phyloP scores from a whole-genome alignment of 1,140 invertebrate species.

The Telenomus remus region DNA sequence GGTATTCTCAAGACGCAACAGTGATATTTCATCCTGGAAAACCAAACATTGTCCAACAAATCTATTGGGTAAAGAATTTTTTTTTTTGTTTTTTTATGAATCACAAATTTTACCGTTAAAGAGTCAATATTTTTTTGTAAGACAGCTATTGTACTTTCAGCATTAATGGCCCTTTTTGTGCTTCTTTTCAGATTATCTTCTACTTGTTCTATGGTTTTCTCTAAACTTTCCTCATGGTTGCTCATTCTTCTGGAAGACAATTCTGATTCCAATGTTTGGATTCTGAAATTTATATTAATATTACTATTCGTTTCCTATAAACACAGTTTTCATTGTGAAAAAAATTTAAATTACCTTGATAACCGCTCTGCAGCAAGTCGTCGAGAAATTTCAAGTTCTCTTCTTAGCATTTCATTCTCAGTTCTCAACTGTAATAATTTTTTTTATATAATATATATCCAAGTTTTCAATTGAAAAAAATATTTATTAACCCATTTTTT shows the following conservation, averaged over 20 bases:
- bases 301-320: too few species aligned
- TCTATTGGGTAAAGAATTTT: too few species aligned
- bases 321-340: too few species aligned
- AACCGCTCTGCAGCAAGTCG: slow-evolving; percentile 76
- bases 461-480: too few species aligned
- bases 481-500: too few species aligned
- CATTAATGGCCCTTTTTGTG: slow-evolving; percentile 75
- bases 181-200: slow-evolving; percentile 78
- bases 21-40: slow-evolving; percentile 72
- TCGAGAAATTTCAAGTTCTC: slow-evolving; percentile 76
- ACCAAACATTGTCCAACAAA: not conserved
- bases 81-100: not conserved
- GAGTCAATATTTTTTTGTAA: slow-evolving; percentile 78
- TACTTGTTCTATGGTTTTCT: slow-evolving; percentile 78
- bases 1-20: slow-evolving; percentile 71
- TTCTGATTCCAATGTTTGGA: slow-evolving; percentile 76
- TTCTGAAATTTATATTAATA: slow-evolving; percentile 61
- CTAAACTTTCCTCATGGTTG: slow-evolving; percentile 76
- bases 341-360: too few species aligned
- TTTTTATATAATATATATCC: too few species aligned
- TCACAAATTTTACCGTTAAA: slow-evolving; percentile 74
- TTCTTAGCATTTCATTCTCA: slow-evolving; percentile 78
- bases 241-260: slow-evolving; percentile 72
- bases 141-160: slow-evolving; percentile 76
- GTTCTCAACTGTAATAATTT: slow-evolving; percentile 67